Conservation (phyloP, 1,140 invertebrate species). For the Anastrepha ludens region DNA sequence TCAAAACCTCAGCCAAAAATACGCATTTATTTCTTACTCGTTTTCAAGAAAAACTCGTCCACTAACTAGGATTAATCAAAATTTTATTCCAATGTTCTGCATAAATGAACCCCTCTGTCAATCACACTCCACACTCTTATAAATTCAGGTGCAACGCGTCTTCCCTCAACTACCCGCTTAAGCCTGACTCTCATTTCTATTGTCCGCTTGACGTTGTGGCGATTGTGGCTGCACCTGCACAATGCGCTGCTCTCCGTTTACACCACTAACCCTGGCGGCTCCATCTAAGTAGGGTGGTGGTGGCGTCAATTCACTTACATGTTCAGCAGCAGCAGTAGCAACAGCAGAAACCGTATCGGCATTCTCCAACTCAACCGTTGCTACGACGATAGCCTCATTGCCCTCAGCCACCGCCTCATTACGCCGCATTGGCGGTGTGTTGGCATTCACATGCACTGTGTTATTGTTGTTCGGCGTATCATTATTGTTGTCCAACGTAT, state of each 20-base stretch:
- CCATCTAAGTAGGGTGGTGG: conserved; percentile 68
- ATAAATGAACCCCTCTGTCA: background rate
- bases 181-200: conserved; percentile 67
- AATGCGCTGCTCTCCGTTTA: background rate
- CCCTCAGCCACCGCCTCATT: conserved; percentile 60
- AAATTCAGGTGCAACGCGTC: background rate
- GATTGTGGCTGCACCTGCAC: background rate
- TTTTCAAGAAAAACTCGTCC: too few species aligned
- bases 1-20: too few species aligned
- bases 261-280: conserved; percentile 54
- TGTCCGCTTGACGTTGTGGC: background rate
- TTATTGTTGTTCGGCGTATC: conserved; percentile 72
- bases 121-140: conserved; percentile 5
- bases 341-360: conserved; percentile 33
- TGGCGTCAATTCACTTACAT: conserved; percentile 60
- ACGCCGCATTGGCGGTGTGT: conserved; percentile 70
- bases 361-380: background rate
- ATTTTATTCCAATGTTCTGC: too few species aligned
- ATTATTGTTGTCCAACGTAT: conserved; percentile 68
- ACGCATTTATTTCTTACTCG: too few species aligned
- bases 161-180: conserved; percentile 56
- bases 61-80: too few species aligned
- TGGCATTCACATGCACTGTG: conserved; percentile 71
- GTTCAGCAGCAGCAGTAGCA: conserved; percentile 52
- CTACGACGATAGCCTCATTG: background rate